Conservation (phyloP, 2,888 invertebrate species). For the Amblyjoppa proteus region DNA sequence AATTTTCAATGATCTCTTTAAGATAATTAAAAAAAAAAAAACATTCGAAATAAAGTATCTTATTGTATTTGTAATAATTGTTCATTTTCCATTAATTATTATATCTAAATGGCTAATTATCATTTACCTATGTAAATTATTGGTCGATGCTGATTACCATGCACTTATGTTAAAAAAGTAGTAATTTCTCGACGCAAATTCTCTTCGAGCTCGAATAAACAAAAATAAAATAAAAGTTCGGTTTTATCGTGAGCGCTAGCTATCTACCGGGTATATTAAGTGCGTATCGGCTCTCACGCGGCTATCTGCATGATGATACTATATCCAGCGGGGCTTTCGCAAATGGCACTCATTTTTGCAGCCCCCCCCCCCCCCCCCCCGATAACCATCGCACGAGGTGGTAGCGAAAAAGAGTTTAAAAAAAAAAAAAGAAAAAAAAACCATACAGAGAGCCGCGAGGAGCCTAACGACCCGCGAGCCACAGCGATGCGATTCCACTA, state of each 20-base stretch:
- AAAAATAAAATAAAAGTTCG: neutral
- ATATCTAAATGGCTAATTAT: neutral
- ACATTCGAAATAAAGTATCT: neutral
- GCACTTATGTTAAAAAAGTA: neutral
- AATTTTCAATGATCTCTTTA: neutral
- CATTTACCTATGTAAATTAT: neutral
- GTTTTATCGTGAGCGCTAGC: neutral
- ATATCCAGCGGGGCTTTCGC: conserved; percentile 67
- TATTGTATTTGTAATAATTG: neutral
- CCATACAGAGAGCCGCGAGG: conserved; percentile 63
- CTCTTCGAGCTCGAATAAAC: neutral
- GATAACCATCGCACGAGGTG: conserved; percentile 81
- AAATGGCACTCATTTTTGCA: conserved; percentile 81
- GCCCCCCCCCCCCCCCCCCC: no score
- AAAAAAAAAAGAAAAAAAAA: conserved; percentile 43
- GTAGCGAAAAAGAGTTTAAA: conserved; percentile 72
- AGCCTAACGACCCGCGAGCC: conserved; percentile 80
- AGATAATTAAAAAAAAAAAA: neutral
- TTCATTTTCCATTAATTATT: neutral
- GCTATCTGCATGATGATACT: conserved; percentile 53
- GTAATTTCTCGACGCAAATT: neutral
- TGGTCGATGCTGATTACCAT: neutral
- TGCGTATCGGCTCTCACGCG: conserved; percentile 27
- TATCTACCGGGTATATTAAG: conserved; percentile 15
- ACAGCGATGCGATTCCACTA: conserved; percentile 77